Evolutionary conservation across 2,888 invertebrate genomes (phyloP).

Genomic region (Biston stratarius): DNA sequence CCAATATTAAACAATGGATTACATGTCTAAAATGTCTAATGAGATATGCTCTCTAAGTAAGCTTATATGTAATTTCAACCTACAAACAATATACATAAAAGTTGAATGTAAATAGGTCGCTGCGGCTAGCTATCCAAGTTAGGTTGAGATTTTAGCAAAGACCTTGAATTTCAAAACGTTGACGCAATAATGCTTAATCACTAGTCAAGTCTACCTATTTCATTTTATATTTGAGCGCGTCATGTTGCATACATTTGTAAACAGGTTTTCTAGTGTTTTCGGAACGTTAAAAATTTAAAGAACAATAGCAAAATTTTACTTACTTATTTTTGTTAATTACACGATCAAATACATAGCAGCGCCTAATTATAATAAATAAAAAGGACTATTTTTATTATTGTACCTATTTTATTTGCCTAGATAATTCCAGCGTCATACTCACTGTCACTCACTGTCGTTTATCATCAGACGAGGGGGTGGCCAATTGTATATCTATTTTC

Average conservation of each 20-base stretch:
- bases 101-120: conserved; percentile 6
- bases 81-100: conserved; percentile 6
- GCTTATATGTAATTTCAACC: conserved; percentile 12
- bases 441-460: too few relatives aligned
- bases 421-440: too few relatives aligned
- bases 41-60: conserved; percentile 7
- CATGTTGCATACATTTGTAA: neutral
- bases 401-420: too few relatives aligned
- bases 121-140: neutral
- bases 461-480: too few relatives aligned
- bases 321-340: too few relatives aligned
- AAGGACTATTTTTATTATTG: too few relatives aligned
- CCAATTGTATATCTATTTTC: too few relatives aligned
- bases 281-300: neutral
- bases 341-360: too few relatives aligned
- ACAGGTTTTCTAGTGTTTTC: neutral
- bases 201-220: conserved; percentile 4
- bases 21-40: conserved; percentile 14
- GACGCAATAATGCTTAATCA: conserved; percentile 31
- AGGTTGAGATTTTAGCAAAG: conserved; percentile 12
- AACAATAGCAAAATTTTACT: too few relatives aligned
- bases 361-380: too few relatives aligned
- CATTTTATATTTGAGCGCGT: neutral
- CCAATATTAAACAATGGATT: conserved; percentile 3
- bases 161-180: conserved; percentile 23